A percentile compares a stretch with the other conserved stretches of the same genome.
These are phyloP conservation scores for Macaca nemestrina DNA, from an alignment of 2,113 vertebrate species.

Conservation along the genomic window DNA sequence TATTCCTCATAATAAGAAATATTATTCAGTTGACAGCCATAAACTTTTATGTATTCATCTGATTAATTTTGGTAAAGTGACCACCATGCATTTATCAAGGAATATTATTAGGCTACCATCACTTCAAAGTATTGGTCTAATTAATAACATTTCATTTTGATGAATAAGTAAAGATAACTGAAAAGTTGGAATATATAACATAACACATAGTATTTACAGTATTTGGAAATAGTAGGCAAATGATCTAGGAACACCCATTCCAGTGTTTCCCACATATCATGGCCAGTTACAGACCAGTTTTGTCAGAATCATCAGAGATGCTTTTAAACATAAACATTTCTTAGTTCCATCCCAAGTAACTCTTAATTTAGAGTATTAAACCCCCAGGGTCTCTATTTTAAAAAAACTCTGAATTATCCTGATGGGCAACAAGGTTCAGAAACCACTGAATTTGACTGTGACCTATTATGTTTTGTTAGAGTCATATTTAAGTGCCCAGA, in stretches of 20 bases:
- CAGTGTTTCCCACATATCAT: neutral
- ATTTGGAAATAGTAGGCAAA: neutral
- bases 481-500: neutral
- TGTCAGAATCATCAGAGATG: neutral
- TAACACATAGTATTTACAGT: neutral
- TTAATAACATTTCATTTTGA: neutral
- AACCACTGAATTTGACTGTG: neutral
- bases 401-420: neutral
- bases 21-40: neutral
- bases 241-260: neutral
- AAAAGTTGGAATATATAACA: neutral
- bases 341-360: neutral
- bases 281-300: neutral
- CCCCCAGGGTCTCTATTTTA: neutral
- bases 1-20: neutral
- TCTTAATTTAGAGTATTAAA: neutral
- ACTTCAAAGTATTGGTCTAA: neutral
- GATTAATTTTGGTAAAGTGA: slow-evolving; percentile 22
- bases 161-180: neutral
- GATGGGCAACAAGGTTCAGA: neutral
- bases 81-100: neutral
- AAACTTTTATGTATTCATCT: neutral
- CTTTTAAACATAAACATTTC: neutral
- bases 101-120: neutral
- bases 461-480: neutral